Conservation (phyloP, 2,113 vertebrate species). For the Halichoeres trimaculatus region DNA sequence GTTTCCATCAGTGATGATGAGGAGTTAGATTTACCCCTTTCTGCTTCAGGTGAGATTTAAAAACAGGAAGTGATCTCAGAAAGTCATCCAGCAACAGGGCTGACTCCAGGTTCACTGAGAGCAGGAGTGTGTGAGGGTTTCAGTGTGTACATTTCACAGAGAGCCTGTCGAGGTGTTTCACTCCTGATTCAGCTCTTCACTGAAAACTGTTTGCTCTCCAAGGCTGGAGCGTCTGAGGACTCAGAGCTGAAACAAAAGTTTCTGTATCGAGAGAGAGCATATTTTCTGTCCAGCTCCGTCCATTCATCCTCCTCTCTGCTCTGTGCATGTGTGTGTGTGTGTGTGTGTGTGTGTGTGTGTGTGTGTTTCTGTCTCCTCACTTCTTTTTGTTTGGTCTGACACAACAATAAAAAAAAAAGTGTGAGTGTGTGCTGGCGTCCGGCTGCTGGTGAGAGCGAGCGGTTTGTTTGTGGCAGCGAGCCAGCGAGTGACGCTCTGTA, state of each 20-base stretch:
- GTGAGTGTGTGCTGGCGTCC: slow-evolving; percentile 19
- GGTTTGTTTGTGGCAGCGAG: slow-evolving; percentile 33
- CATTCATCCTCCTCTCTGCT: not conserved
- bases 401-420: slow-evolving; percentile 5
- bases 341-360: too few species aligned
- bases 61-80: too few species aligned
- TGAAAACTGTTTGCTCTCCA: too few species aligned
- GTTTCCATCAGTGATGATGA: too few species aligned
- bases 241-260: slow-evolving; percentile 5
- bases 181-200: too few species aligned
- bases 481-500: slow-evolving; percentile 21
- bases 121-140: too few species aligned
- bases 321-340: too few species aligned
- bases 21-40: too few species aligned
- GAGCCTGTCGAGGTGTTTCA: not conserved
- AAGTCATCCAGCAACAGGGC: too few species aligned
- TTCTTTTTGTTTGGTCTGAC: slow-evolving; percentile 25
- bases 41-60: too few species aligned
- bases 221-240: too few species aligned
- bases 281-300: slow-evolving; percentile 1
- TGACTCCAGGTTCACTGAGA: too few species aligned
- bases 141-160: not conserved
- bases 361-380: slow-evolving; percentile 20
- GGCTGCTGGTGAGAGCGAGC: slow-evolving; percentile 32
- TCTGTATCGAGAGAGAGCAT: not conserved